Evolutionary conservation across 2,888 invertebrate genomes (phyloP), one percentile per base, ranked within the genome.

Genomic region (Drosophila lutescens): DNA sequence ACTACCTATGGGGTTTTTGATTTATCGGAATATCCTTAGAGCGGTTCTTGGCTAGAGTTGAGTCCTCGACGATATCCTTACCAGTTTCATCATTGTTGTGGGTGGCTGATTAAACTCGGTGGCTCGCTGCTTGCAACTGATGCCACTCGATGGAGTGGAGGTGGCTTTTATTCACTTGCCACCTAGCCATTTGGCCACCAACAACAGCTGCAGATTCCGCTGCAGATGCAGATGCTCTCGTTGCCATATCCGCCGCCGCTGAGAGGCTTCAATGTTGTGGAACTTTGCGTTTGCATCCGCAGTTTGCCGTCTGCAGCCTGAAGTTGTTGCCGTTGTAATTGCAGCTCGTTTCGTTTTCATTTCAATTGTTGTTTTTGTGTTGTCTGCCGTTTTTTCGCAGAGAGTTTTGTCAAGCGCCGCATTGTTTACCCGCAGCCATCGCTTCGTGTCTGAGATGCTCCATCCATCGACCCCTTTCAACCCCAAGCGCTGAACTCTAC

Each of bases 131-230:
- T 75, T 86, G 81, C 89, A 81, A 90, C 91, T 90, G 90, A 91
- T 90, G 89, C 83, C 80, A 80, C 74, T 71, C 75, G 72, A 63
- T 66, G 75, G 75, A 75, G 77, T 54, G 51, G 70, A 78, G 65
- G 72, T 78, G 77, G 74, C 90, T 90, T 90, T 91, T 90, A 90
- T 90, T 91, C 89, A 74, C 68, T 80, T 80, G 69, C 55, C 78
- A 76, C 77, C 77, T 72, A 76, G 40, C 78, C 73, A 75, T 67
- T 30, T 49, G 30, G 66, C 63, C 56, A 40, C 58, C 57, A 70
- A 58, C 63, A 50, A 68, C 72, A 63, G 69, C 72, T 58, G 61
- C 70, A 30, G 55, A 57, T 44, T 53, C 51, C 32, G 46, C 49
- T 60, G 60, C 78, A 74, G 76, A 79, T 78, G 76, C 87, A 85